Percentiles rank a stretch among this genome's conserved stretches.
Conservation (phyloP, 2,888 invertebrate genomes). For the Polydrusus tereticollis region DNA sequence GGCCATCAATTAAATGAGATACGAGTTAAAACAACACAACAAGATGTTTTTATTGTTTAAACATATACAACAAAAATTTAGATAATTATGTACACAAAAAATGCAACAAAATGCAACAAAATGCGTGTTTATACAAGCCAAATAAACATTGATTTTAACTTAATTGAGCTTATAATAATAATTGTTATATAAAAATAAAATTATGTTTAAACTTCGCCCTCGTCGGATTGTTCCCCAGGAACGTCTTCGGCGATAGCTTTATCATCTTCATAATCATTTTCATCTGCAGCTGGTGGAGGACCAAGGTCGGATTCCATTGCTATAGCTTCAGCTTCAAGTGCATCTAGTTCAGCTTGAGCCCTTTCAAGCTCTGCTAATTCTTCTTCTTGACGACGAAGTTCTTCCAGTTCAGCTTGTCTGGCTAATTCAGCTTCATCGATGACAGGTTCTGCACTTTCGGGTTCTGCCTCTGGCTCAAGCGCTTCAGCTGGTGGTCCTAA, state of each 20-base stretch:
- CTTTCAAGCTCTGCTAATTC: constrained; percentile 55
- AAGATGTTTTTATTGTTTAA: constrained; percentile 35
- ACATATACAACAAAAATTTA: constrained; percentile 28
- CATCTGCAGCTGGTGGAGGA: constrained; percentile 38
- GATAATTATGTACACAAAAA: constrained; percentile 40
- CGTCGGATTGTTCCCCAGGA: constrained; percentile 53
- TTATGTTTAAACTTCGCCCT: constrained; percentile 46
- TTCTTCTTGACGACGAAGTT: constrained; percentile 67
- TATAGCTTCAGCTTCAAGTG: constrained; percentile 55
- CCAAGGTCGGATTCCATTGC: constrained; percentile 48
- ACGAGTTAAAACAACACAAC: constrained; percentile 31
- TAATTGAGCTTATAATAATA: constrained; percentile 16
- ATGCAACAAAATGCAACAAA: constrained; percentile 38
- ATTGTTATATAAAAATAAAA: background rate
- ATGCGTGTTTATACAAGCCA: constrained; percentile 23
- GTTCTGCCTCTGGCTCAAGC: constrained; percentile 64
- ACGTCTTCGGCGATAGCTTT: constrained; percentile 58
- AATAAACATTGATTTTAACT: constrained; percentile 10
- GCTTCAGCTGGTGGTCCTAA: constrained; percentile 50
- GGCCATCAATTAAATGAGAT: too few relatives aligned
- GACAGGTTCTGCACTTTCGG: constrained; percentile 52
- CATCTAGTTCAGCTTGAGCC: constrained; percentile 55
- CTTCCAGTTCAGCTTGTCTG: constrained; percentile 59
- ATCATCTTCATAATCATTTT: constrained; percentile 52
- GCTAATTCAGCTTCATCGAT: constrained; percentile 43